phyloP scores from a whole-genome alignment of 2,797 vertebrate genomes.

The Pteropus rufus region DNA sequence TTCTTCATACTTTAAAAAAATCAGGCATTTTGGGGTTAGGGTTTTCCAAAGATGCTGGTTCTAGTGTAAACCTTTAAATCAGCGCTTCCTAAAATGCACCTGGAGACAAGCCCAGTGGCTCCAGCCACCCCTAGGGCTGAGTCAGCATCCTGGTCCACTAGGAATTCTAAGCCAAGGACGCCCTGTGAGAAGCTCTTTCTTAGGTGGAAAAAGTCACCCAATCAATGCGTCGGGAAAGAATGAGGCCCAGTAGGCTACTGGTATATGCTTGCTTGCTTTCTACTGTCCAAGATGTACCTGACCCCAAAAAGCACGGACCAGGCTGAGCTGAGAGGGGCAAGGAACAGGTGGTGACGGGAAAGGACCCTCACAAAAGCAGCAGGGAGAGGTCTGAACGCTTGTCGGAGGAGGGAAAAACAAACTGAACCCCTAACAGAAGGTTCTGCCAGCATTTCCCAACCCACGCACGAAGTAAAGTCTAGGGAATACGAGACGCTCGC shows the following conservation, averaged over 20 bases:
- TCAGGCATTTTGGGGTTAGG: fast-evolving
- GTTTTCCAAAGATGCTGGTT: not conserved
- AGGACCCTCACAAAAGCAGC: not conserved
- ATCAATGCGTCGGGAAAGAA: not conserved
- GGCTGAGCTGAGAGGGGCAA: not conserved
- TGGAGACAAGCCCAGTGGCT: not conserved
- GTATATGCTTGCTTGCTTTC: not conserved
- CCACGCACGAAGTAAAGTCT: not conserved
- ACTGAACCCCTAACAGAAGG: not conserved
- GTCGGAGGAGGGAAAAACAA: not conserved
- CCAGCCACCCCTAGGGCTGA: not conserved
- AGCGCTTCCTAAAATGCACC: not conserved
- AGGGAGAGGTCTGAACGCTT: not conserved
- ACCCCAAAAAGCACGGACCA: not conserved
- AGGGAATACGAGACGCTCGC: not conserved
- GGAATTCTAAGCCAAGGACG: not conserved
- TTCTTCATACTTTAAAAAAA: not conserved
- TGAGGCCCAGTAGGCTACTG: too few relatives aligned
- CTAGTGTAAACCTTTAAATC: not conserved
- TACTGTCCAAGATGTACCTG: not conserved
- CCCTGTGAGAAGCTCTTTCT: not conserved
- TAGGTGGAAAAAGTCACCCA: not conserved
- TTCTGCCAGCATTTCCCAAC: not conserved
- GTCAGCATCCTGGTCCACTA: not conserved
- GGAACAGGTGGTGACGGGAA: too few relatives aligned